Conservation (phyloP, 2,888 invertebrate species). For the Tachina grossa region DNA sequence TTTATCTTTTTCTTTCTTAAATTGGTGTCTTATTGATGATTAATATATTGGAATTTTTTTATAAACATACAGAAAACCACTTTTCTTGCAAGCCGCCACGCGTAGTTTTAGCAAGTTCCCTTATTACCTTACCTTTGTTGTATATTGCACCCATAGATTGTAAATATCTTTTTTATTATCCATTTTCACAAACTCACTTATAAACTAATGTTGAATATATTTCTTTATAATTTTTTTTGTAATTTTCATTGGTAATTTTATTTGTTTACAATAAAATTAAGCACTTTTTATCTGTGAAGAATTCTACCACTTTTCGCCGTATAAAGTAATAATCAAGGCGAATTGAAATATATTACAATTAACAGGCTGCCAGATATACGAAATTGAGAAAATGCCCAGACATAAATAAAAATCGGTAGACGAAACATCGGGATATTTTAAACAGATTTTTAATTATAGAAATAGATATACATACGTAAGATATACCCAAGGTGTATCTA, state of each 20-base stretch:
- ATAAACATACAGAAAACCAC: constrained; percentile 38
- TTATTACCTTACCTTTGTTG: constrained; percentile 83
- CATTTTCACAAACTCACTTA: constrained; percentile 73
- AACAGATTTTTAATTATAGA: no score
- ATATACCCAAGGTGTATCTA: no score
- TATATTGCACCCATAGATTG: constrained; percentile 84
- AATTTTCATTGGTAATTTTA: constrained; percentile 58
- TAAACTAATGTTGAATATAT: constrained; percentile 63
- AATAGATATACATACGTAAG: no score
- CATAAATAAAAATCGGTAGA: no score
- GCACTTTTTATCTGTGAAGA: constrained; percentile 54
- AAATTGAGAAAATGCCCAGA: neutral
- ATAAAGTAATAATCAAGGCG: neutral
- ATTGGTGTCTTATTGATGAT: constrained; percentile 36
- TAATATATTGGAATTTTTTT: constrained; percentile 53
- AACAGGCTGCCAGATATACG: neutral
- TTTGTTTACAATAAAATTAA: constrained; percentile 68
- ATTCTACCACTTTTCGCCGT: constrained; percentile 43
- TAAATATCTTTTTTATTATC: constrained; percentile 84
- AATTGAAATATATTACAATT: neutral
- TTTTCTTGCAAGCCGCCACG: constrained; percentile 52
- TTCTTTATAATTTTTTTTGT: constrained; percentile 18
- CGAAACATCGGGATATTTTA: no score
- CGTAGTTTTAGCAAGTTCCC: constrained; percentile 26
- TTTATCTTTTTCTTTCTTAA: constrained; percentile 3